phyloP scores from a whole-genome alignment of 30 jellyfish, hydroid and myxozoan species.

The Sanderia malayensis region DNA sequence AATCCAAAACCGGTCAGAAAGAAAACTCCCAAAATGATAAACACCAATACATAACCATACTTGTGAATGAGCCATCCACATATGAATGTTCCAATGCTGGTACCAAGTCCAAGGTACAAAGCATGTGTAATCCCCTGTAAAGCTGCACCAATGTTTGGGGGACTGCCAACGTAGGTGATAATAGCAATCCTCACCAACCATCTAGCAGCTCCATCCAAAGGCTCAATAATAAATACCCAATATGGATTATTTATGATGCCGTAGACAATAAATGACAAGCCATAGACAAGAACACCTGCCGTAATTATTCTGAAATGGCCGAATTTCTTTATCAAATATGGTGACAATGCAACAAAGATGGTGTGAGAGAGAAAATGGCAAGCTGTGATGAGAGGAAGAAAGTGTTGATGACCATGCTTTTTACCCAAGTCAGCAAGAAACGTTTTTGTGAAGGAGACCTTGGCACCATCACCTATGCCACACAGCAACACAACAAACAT shows the following conservation, averaged over 20 bases:
- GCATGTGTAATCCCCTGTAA: conserved; percentile 84
- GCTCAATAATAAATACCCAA: conserved; percentile 72
- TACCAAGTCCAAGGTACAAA: conserved; percentile 78
- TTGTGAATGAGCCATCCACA: conserved; percentile 57
- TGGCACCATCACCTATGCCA: conserved; percentile 79
- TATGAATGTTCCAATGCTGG: conserved; percentile 65
- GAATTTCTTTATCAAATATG: conserved; percentile 32
- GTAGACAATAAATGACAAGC: conserved; percentile 52
- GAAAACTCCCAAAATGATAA: conserved; percentile 53
- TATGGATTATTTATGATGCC: conserved; percentile 58
- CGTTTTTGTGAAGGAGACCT: conserved; percentile 47
- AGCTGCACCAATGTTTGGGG: conserved; percentile 84
- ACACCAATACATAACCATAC: conserved; percentile 67
- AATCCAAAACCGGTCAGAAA: conserved; percentile 67
- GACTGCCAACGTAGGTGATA: conserved; percentile 86
- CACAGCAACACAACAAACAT: conserved; percentile 61
- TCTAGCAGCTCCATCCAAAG: conserved; percentile 70
- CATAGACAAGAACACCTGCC: conserved; percentile 66
- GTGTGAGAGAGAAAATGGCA: conserved; percentile 69
- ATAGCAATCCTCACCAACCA: conserved; percentile 54
- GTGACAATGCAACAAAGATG: conserved; percentile 57
- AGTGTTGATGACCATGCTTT: conserved; percentile 16
- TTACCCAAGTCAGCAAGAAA: conserved; percentile 66
- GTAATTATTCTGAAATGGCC: conserved; percentile 44
- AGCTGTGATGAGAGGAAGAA: conserved; percentile 51